Base-by-base conservation (phyloP, 2,113 vertebrate genomes). In the Casuarius casuarius region DNA sequence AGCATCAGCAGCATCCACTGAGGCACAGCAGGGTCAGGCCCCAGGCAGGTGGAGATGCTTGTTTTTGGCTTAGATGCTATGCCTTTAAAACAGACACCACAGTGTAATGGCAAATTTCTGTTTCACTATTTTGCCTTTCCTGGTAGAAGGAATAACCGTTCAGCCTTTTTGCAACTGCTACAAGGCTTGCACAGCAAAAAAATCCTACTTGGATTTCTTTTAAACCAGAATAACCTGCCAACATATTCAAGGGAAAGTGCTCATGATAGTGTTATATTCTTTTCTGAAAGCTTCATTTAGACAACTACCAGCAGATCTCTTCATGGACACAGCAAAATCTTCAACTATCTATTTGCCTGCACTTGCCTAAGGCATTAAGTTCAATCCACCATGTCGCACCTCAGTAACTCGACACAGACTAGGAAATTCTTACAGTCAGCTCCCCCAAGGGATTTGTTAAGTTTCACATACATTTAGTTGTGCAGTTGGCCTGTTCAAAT, bases 381-480 rank as follows among this genome's bases (percentile, higher is more conserved):
- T 98, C 98, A 98, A 98, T 98, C 98, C 98, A 97, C 98, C 97
- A 97, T 97, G 98, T 99, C 97, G 90, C 98, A 99, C 98, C 98
- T 98, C 98, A 99, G 98, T 98, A 98, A 98, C 98, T 98, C 95
- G 42, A 98, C 97, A 98, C 96, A 98, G 98, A 98, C 97, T 98
- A 95, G 98, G 98, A 98, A 98, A 98, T 98, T 98, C 98, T 97
- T 98, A 98, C 97, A 98, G 98, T 98, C 98, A 98, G 98, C 97
- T 98, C 98, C 97, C 98, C 97, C 98, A 90, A 96, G 98, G 98
- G 98, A 98, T 99, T 99, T 99, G 98, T 99, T 99, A 98, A 98
- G 98, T 99, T 99, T 98, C 98, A 99, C 98, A 98, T 99, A 97
- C 98, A 97, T 98, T 99, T 98, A 99, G 98, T 97, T 97, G 98